Conservation (phyloP, 2,797 vertebrate genomes). For the Tauraco hartlaubi region DNA sequence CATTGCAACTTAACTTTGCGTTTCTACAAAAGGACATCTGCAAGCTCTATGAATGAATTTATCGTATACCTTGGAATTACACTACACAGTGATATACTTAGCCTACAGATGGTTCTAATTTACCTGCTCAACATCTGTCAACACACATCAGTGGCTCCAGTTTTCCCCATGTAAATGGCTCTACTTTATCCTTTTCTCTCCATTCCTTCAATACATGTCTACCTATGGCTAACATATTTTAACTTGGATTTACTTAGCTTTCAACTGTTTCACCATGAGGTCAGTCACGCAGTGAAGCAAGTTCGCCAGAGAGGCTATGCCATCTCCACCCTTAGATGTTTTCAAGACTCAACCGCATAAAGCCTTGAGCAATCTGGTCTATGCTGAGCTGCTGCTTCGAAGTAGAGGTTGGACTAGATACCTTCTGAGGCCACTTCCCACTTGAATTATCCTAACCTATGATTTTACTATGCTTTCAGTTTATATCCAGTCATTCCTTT, state of each 20-base stretch:
- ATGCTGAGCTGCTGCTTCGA: not conserved
- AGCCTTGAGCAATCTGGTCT: not conserved
- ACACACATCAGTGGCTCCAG: not conserved
- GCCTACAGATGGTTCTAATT: not conserved
- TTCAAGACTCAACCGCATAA: not conserved
- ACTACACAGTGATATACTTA: not conserved
- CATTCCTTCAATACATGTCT: not conserved
- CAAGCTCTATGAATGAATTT: not conserved
- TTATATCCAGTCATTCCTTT: not conserved
- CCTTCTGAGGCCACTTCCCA: not conserved
- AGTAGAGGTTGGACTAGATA: not conserved
- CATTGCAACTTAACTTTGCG: not conserved
- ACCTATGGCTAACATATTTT: not conserved
- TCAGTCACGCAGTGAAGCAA: not conserved
- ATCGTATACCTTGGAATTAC: not conserved
- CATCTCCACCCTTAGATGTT: not conserved
- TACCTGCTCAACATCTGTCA: not conserved
- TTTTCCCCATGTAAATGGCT: not conserved
- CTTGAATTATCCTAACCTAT: not conserved
- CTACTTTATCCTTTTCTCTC: not conserved
- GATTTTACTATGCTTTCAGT: not conserved
- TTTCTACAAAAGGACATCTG: not conserved
- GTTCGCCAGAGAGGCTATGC: not conserved
- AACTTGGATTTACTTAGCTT: not conserved
- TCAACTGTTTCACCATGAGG: not conserved